Base-by-base conservation (phyloP, 1,140 invertebrate species). In the Acromyrmex echinatior region DNA sequence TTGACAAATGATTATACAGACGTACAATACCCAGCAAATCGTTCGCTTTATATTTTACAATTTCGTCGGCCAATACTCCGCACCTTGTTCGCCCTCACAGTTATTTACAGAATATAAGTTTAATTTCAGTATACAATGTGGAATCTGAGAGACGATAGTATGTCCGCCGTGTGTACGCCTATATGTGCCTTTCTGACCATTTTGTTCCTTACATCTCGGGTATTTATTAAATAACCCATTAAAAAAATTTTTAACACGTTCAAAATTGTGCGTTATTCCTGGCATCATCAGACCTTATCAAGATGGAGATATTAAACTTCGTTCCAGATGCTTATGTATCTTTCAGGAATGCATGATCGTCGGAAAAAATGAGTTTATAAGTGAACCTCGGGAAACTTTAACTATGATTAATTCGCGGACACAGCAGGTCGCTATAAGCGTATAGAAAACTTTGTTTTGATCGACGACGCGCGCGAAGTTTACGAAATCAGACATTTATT, bases 1-100 rank as follows among this genome's bases (percentile, higher is more conserved):
- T 94, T 93, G 93, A 95, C 93, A 94, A 94, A 94, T 89, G 94
- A 94, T 95, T 95, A 95, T 94, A 95, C 93, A 94, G 94, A 95
- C 93, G 94, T 94, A 93, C 93, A 95, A 93, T 95, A 94, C 84
- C 91, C 90, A 91, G 88, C 90, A 88, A 89, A 91, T 91, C 71
- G 86, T 65, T 93, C 88, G 73, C 51, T 89, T 62, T 70, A 31
- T 90, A 91, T 93, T 94, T 93, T 94, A 92, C 93, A 94, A 84
- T 88, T 89, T 93, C 90, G 80, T 89, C 85, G 71, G 87, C 88
- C 86, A 62, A 63, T 60, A 89, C 73, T 92, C 87, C 79, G 66
- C 78, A 84, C 56, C 70, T 79, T 39, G 25, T 49, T 87, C 62
- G 56, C 3, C 65, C 58, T 66, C 77, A 66, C 63, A 80, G 35